Conservation (phyloP, 2,113 vertebrate species). For the Cavia porcellus region DNA sequence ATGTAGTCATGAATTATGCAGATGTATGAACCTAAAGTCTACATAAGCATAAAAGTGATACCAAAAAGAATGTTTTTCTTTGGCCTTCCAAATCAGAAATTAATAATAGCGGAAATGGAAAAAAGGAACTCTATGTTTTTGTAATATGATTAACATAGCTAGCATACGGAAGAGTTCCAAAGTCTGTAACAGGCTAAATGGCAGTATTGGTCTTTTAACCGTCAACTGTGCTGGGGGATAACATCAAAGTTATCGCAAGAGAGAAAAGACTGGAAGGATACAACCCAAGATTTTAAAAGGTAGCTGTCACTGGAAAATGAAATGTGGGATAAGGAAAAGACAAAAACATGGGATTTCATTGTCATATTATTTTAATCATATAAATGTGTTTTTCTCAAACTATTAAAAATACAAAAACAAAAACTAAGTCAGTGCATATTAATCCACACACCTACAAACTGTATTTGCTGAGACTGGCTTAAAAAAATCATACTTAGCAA, state of each 20-base stretch:
- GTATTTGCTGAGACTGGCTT: background rate
- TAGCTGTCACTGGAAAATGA: conserved; percentile 25
- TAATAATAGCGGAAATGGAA: background rate
- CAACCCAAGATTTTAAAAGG: background rate
- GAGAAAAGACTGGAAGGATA: background rate
- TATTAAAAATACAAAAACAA: conserved; percentile 28
- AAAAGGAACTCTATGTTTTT: conserved; percentile 32
- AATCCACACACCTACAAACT: background rate
- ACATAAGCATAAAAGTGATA: conserved; percentile 24
- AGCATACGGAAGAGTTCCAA: conserved; percentile 49
- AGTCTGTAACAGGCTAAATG: conserved; percentile 56
- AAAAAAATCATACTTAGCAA: conserved; percentile 69
- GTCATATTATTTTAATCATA: conserved; percentile 66
- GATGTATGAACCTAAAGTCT: conserved; percentile 18
- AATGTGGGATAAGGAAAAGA: background rate
- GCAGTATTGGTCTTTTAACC: conserved; percentile 53
- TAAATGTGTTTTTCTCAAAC: conserved; percentile 44
- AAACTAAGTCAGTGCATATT: background rate
- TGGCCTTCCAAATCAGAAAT: conserved; percentile 14
- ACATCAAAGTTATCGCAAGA: conserved; percentile 51
- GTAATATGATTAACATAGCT: conserved; percentile 61
- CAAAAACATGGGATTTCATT: background rate
- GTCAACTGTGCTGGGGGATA: conserved; percentile 55
- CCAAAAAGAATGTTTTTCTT: conserved; percentile 65
- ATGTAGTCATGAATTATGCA: background rate